Evolutionary conservation across 2,797 vertebrate species (phyloP), one percentile per base, ranked within the genome.

Genomic region (Simalia tracyae): DNA sequence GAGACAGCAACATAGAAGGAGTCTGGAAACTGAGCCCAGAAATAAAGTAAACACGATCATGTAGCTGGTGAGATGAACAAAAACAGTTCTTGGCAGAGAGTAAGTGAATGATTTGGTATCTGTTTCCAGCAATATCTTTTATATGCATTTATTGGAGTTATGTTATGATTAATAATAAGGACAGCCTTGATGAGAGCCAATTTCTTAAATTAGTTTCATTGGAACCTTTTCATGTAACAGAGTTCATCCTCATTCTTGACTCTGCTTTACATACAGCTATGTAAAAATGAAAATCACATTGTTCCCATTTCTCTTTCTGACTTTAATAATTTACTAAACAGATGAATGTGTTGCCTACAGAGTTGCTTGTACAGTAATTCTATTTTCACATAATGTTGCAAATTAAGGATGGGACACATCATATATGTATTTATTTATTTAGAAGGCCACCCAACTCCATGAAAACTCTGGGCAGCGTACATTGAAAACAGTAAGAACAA

Each of bases 241-340:
- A 90, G 92, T 59, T 94, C 92, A 91, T 93, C 91, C 76, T 84
- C 17, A n/a, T 96, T 97, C 22, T 84, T 95, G 90, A 85, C 85
- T 42, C 26, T 59, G 89, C 22, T 93, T 92, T 87, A 57, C 66
- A 92, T 89, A 93, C 36, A 15, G 76, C 14, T 50, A 86, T 89
- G 28, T 93, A 64, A 0, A 22, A 56, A 57, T 54, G n/a, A 14
- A 85, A 28, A 5, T 61, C 88, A 93, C 42, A 89, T 94, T 90
- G 91, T 61, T 90, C 93, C 31, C 88, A 42, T 76, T 91, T 46
- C 68, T 93, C 2, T 8, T 60, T 87, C 87, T 89, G 92, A 89
- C 11, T 96, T 95, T 96, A 90, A 94, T 92, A 68, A 92, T 91
- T 86, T 91, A 28, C 54, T 81, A 24, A 90, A 42, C 7, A 94